Percentiles rank a stretch among this genome's conserved stretches.
Evolutionary conservation across 1,140 invertebrate species (phyloP).

Genomic region (Drosophila serrata): DNA sequence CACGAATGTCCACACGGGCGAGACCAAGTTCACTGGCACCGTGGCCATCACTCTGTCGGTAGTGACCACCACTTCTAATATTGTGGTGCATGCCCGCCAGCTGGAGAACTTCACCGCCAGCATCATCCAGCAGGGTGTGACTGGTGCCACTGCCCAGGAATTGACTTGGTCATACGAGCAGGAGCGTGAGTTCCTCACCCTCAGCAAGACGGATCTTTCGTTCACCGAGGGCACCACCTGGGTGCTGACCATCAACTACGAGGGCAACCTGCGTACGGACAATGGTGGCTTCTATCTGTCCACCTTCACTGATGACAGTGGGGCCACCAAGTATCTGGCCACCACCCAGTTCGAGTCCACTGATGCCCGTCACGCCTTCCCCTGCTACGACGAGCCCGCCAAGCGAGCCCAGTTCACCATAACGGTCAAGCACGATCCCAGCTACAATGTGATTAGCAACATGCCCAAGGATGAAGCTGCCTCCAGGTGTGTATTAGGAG

Average conservation of each 20-base stretch:
- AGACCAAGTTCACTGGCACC: constrained; percentile 86
- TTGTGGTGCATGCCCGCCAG: constrained; percentile 86
- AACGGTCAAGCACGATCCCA: constrained; percentile 87
- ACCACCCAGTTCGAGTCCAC: constrained; percentile 93
- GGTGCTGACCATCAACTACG: constrained; percentile 86
- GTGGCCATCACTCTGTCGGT: constrained; percentile 87
- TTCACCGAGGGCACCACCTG: constrained; percentile 75
- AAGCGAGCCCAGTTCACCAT: constrained; percentile 93
- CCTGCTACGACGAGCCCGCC: constrained; percentile 95
- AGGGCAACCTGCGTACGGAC: constrained; percentile 87
- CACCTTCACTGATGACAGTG: constrained; percentile 87
- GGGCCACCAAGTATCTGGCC: constrained; percentile 88
- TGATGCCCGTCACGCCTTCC: constrained; percentile 93
- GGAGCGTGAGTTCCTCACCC: constrained; percentile 69
- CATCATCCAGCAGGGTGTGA: constrained; percentile 28
- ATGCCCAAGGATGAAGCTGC: constrained; percentile 86
- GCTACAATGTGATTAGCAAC: constrained; percentile 90
- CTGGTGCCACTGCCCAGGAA: background rate
- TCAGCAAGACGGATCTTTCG: constrained; percentile 50
- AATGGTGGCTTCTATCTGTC: constrained; percentile 93
- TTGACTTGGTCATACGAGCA: constrained; percentile 21
- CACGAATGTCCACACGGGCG: constrained; percentile 87
- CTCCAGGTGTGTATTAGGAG: constrained; percentile 45
- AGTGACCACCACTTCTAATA: constrained; percentile 61
- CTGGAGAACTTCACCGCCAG: constrained; percentile 56